phyloP scores from a whole-genome alignment of 2,113 vertebrate species.

The Ceuthmochares aereus region DNA sequence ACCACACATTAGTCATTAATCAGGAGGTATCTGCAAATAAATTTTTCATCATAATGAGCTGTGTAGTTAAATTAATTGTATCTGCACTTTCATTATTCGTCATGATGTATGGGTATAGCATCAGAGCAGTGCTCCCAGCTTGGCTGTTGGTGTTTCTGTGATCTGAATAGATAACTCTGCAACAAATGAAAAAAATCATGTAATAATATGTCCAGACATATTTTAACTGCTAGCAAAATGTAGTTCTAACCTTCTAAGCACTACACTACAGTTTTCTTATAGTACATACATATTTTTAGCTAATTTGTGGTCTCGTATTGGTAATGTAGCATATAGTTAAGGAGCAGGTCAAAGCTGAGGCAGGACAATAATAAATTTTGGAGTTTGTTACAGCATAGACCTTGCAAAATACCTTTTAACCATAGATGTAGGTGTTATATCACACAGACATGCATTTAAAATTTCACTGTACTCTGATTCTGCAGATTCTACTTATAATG shows the following conservation, averaged over 20 bases:
- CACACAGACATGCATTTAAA: neutral
- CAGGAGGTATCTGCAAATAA: conserved; percentile 68
- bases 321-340: neutral
- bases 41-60: conserved; percentile 76
- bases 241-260: neutral
- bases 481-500: neutral
- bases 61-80: conserved; percentile 66
- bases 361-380: neutral
- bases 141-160: conserved; percentile 43
- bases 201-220: neutral
- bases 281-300: neutral
- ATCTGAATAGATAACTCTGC: neutral
- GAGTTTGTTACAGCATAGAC: neutral
- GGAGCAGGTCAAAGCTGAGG: neutral
- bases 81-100: conserved; percentile 56
- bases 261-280: neutral
- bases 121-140: neutral
- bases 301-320: neutral
- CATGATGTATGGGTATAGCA: conserved; percentile 41
- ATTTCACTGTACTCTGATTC: neutral
- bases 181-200: neutral
- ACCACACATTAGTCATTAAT: conserved; percentile 72
- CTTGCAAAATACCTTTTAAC: neutral
- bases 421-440: neutral
- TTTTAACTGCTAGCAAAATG: neutral